These are phyloP conservation scores for Carettochelys insculpta DNA, from an alignment of 2,113 vertebrate species.

Conservation along the genomic window DNA sequence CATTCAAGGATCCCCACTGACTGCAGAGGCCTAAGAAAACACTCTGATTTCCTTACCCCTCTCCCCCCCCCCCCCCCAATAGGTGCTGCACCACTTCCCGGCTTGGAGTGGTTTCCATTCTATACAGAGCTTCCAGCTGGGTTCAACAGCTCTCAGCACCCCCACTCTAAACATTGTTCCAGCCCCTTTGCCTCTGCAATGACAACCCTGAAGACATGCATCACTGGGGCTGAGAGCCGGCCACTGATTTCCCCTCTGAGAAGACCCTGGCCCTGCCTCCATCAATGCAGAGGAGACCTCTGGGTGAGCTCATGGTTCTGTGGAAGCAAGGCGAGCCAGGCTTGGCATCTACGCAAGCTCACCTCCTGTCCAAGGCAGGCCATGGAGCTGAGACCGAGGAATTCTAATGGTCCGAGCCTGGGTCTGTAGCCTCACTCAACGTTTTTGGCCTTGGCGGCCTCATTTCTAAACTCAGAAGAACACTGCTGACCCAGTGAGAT, in stretches of 20 bases:
- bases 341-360: accelerated
- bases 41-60: neutral
- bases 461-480: neutral
- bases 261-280: neutral
- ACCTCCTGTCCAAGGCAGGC: neutral
- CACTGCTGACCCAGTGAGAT: neutral
- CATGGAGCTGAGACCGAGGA: neutral
- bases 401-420: neutral
- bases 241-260: neutral
- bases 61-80: neutral
- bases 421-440: neutral
- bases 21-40: neutral
- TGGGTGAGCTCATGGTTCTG: neutral
- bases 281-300: neutral
- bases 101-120: too few relatives aligned
- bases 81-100: too few relatives aligned
- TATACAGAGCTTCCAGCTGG: too few relatives aligned
- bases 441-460: neutral
- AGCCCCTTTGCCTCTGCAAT: too few relatives aligned
- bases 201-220: neutral
- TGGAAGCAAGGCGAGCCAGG: neutral
- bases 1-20: neutral
- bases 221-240: neutral
- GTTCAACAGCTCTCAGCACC: too few relatives aligned
- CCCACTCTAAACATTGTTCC: too few relatives aligned